Percentiles rank a stretch among this genome's conserved stretches.
Evolutionary conservation across 2,113 vertebrate genomes (phyloP).

Genomic region (Calonectris borealis): DNA sequence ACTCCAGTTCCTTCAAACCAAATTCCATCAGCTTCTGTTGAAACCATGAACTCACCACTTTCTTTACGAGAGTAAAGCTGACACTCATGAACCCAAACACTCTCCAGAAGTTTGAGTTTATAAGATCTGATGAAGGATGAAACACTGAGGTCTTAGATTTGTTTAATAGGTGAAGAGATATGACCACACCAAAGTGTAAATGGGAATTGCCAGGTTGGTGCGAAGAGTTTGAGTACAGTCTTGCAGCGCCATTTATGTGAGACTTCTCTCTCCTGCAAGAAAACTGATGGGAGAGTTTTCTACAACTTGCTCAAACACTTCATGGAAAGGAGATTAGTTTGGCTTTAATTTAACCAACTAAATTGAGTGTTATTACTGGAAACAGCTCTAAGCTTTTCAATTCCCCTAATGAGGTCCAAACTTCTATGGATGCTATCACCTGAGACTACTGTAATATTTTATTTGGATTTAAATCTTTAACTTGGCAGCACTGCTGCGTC

Average conservation of each 20-base stretch:
- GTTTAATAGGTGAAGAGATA: background rate
- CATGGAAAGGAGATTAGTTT: slow-evolving; percentile 67
- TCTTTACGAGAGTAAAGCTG: slow-evolving; percentile 10
- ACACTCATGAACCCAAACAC: background rate
- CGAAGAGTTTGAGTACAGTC: background rate
- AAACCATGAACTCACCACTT: slow-evolving; percentile 47
- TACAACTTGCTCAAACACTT: slow-evolving; percentile 65
- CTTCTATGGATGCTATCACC: slow-evolving; percentile 67
- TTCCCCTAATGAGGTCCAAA: slow-evolving; percentile 69
- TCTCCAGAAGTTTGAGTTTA: slow-evolving; percentile 11
- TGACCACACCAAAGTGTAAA: background rate
- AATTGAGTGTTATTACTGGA: slow-evolving; percentile 67
- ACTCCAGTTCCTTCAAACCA: slow-evolving; percentile 7
- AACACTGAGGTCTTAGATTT: background rate
- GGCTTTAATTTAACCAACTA: slow-evolving; percentile 65
- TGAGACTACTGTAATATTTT: slow-evolving; percentile 72
- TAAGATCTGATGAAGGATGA: slow-evolving; percentile 15
- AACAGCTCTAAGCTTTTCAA: slow-evolving; percentile 66
- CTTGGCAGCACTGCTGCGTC: slow-evolving; percentile 43
- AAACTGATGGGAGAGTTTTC: slow-evolving; percentile 57
- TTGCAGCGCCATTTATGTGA: background rate
- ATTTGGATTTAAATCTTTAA: slow-evolving; percentile 64
- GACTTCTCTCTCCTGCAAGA: slow-evolving; percentile 14
- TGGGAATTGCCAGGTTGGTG: background rate
- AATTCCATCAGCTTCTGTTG: slow-evolving; percentile 41